Evolutionary conservation across 2,113 vertebrate species (phyloP).

Genomic region (Muntiacus muntjak): DNA sequence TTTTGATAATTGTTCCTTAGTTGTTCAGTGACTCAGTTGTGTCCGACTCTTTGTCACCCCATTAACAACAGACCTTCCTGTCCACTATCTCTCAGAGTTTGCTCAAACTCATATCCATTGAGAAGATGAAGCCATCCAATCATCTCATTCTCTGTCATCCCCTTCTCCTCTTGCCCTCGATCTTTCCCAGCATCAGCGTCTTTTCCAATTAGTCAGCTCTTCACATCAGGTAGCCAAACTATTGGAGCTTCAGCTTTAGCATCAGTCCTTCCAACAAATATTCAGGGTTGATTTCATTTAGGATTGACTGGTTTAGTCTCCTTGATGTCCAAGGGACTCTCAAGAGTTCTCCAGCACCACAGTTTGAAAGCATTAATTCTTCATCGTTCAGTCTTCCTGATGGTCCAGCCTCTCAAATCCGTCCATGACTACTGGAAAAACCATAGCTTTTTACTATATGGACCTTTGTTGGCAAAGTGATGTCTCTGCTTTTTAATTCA

Average conservation of each 20-base stretch:
- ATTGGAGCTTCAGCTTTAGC: background rate
- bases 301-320: background rate
- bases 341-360: background rate
- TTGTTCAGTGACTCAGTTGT: background rate
- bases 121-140: background rate
- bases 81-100: background rate
- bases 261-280: background rate
- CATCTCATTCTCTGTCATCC: background rate
- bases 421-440: background rate
- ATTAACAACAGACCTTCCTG: background rate
- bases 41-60: background rate
- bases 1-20: background rate
- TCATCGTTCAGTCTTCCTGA: background rate
- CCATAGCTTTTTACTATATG: background rate
- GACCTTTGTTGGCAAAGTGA: background rate
- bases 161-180: background rate
- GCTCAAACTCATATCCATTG: background rate
- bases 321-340: background rate
- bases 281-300: background rate
- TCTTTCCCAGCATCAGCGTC: rapidly evolving
- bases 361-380: background rate
- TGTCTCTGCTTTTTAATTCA: background rate
- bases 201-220: background rate
- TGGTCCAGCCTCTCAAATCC: background rate
- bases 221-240: background rate